Conservation (phyloP, 2,113 vertebrate genomes). For the Pycnonotus jocosus region DNA sequence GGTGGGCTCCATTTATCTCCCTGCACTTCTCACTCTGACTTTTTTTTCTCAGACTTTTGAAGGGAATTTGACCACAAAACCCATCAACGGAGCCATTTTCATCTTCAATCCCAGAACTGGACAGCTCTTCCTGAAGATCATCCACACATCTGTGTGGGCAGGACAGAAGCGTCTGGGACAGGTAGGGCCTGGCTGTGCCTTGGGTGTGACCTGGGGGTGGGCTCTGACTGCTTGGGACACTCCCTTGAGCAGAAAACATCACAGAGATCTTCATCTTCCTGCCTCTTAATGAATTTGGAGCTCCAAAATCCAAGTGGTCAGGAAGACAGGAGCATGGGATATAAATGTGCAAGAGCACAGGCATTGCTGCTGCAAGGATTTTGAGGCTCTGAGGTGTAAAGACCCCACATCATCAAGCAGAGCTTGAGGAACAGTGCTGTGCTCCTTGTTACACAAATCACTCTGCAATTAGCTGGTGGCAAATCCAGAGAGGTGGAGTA, state of each 20-base stretch:
- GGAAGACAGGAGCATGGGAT: neutral
- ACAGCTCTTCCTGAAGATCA: slow-evolving; percentile 98
- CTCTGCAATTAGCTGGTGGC: neutral
- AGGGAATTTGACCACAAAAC: slow-evolving; percentile 98
- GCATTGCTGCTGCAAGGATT: neutral
- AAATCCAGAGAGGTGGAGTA: neutral
- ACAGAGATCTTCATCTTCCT: neutral
- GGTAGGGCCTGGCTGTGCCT: slow-evolving; percentile 64
- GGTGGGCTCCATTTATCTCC: neutral
- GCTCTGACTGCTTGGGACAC: neutral
- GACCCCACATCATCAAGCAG: neutral
- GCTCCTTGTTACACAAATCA: neutral
- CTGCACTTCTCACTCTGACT: neutral
- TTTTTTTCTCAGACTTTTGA: slow-evolving; percentile 88
- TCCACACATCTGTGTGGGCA: slow-evolving; percentile 98
- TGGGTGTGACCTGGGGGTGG: neutral
- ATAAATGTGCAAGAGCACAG: neutral
- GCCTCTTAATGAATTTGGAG: neutral
- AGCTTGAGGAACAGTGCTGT: neutral
- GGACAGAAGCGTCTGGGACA: slow-evolving; percentile 98
- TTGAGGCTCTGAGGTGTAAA: neutral
- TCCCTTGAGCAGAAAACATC: neutral
- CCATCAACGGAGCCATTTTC: slow-evolving; percentile 99
- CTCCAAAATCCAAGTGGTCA: neutral
- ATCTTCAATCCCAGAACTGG: slow-evolving; percentile 99